Evolutionary conservation across 1,140 invertebrate species (phyloP).

Genomic region (Cherax destructor): DNA sequence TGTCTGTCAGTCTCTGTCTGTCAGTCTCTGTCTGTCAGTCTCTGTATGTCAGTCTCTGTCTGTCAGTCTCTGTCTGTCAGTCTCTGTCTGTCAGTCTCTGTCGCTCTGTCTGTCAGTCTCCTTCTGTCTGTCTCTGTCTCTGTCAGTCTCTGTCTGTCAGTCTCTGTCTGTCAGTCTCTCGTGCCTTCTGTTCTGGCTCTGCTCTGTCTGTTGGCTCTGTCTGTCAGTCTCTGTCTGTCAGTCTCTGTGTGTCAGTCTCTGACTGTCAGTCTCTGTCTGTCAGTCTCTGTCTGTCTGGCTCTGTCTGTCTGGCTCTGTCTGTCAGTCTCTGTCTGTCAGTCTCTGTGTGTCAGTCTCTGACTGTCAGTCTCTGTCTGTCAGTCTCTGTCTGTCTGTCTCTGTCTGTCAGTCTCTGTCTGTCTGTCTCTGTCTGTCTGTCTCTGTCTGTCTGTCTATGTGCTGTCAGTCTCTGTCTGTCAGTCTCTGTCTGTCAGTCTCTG

Average conservation of each 20-base stretch:
- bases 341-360: not conserved
- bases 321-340: not conserved
- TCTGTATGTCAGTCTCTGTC: not conserved
- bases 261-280: slow-evolving; percentile 11
- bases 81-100: too few relatives aligned
- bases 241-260: not conserved
- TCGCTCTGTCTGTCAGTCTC: too few relatives aligned
- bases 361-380: not conserved
- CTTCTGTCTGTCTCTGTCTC: too few relatives aligned
- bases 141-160: too few relatives aligned
- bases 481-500: not conserved
- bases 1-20: not conserved
- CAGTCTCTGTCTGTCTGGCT: not conserved
- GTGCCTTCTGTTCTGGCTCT: too few relatives aligned
- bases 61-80: too few relatives aligned
- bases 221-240: not conserved
- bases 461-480: not conserved
- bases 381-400: not conserved
- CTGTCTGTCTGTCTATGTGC: not conserved
- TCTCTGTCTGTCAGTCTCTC: too few relatives aligned
- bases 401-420: not conserved
- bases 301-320: not conserved
- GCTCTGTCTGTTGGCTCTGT: too few relatives aligned
- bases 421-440: not conserved
- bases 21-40: not conserved